Evolutionary conservation across 2,888 invertebrate species (phyloP).

Genomic region (Griposia aprilina): DNA sequence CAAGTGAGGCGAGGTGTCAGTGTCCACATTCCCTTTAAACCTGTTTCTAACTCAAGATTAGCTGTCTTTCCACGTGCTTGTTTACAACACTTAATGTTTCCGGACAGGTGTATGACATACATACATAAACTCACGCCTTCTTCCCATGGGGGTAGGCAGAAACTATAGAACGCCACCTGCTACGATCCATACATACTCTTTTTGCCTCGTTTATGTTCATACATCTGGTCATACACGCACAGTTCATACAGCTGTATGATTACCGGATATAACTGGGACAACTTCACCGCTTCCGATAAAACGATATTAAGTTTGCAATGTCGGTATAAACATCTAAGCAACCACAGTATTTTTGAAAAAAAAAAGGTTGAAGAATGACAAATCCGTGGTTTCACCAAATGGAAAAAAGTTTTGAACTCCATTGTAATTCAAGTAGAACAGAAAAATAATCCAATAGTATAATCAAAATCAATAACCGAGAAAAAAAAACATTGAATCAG

Average conservation of each 20-base stretch:
- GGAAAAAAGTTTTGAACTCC: not conserved
- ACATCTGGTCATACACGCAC: too few species aligned
- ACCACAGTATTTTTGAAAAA: not conserved
- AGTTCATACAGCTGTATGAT: slow-evolving; percentile 27
- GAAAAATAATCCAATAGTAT: not conserved
- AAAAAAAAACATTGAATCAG: slow-evolving; percentile 14
- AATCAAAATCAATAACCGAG: not conserved
- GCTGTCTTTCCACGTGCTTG: slow-evolving; percentile 24
- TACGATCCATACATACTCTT: too few species aligned
- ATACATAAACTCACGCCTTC: too few species aligned
- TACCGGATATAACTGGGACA: slow-evolving; percentile 33
- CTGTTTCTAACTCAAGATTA: slow-evolving; percentile 30
- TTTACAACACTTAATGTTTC: slow-evolving; percentile 46
- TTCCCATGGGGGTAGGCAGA: too few species aligned
- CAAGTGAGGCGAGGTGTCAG: not conserved
- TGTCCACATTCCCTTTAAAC: slow-evolving; percentile 23
- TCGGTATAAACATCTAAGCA: not conserved
- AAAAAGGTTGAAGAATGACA: not conserved
- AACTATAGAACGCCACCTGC: too few species aligned
- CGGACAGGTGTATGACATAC: slow-evolving; percentile 26
- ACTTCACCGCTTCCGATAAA: slow-evolving; percentile 23
- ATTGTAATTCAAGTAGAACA: not conserved
- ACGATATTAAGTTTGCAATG: not conserved
- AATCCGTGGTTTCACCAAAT: not conserved
- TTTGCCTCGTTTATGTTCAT: too few species aligned